Conservation (phyloP, 2,113 vertebrate genomes). For the Eira barbara region DNA sequence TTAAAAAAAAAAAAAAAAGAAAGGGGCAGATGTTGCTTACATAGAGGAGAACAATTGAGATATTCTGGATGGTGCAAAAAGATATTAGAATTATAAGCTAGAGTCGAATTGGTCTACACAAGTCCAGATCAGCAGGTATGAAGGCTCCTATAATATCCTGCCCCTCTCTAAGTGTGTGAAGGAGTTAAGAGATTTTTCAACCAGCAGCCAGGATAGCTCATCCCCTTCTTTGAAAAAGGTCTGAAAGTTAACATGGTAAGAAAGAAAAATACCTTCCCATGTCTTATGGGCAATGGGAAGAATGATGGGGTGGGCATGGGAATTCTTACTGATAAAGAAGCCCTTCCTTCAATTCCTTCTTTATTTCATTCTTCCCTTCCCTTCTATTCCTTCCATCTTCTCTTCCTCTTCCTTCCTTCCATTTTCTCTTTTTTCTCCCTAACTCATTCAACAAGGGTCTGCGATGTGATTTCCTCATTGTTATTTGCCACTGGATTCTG, state of each 20-base stretch:
- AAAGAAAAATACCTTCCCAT: background rate
- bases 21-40: background rate
- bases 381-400: background rate
- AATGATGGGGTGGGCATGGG: background rate
- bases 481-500: background rate
- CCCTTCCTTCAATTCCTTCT: background rate
- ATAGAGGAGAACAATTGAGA: background rate
- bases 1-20: too few relatives aligned
- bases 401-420: background rate
- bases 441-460: background rate
- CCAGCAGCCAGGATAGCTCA: background rate
- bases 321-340: background rate
- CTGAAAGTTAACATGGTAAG: background rate
- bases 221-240: background rate
- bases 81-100: background rate
- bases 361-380: background rate
- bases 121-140: background rate
- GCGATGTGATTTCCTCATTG: background rate
- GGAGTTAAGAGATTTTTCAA: constrained; percentile 32
- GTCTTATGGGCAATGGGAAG: background rate
- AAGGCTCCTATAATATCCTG: background rate
- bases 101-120: background rate
- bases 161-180: background rate
- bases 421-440: background rate
- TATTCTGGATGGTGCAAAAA: background rate